Percentiles rank a stretch among this genome's conserved stretches.
These are phyloP conservation scores for Zapus hudsonius DNA, from an alignment of 2,113 vertebrate genomes.

Conservation along the genomic window DNA sequence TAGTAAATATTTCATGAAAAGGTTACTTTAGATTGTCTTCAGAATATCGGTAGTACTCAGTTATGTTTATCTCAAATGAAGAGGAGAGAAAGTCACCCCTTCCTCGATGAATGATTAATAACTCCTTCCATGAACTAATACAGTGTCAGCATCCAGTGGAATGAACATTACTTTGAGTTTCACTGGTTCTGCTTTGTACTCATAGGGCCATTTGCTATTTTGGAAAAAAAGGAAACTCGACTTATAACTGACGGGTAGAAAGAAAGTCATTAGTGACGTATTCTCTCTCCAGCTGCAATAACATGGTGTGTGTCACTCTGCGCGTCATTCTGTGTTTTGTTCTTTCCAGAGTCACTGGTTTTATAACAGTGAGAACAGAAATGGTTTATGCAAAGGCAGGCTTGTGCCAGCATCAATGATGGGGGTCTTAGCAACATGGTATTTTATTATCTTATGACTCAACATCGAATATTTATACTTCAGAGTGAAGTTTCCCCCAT, in stretches of 20 bases:
- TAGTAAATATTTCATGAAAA: slow-evolving; percentile 35
- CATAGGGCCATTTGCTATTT: slow-evolving; percentile 71
- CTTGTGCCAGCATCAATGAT: slow-evolving; percentile 55
- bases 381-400: slow-evolving; percentile 72
- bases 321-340: slow-evolving; percentile 71
- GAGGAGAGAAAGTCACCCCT: slow-evolving; percentile 35
- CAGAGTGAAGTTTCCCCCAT: not conserved
- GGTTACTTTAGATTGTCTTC: slow-evolving; percentile 56
- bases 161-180: slow-evolving; percentile 62
- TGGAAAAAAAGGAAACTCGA: slow-evolving; percentile 58
- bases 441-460: slow-evolving; percentile 58
- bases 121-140: slow-evolving; percentile 69
- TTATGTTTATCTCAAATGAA: slow-evolving; percentile 16
- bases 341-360: slow-evolving; percentile 72
- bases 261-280: slow-evolving; percentile 77
- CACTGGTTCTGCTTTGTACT: slow-evolving; percentile 64
- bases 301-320: slow-evolving; percentile 58
- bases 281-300: slow-evolving; percentile 76
- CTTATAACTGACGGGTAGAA: slow-evolving; percentile 65
- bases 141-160: slow-evolving; percentile 65
- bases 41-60: slow-evolving; percentile 27
- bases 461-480: slow-evolving; percentile 28
- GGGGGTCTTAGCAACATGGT: slow-evolving; percentile 35
- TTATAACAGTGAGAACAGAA: slow-evolving; percentile 70
- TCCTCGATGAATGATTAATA: slow-evolving; percentile 65